A percentile compares a stretch with the other conserved stretches of the same genome.
Evolutionary conservation across 2,113 vertebrate genomes (phyloP).

Genomic region (Pachycephala philippinensis): DNA sequence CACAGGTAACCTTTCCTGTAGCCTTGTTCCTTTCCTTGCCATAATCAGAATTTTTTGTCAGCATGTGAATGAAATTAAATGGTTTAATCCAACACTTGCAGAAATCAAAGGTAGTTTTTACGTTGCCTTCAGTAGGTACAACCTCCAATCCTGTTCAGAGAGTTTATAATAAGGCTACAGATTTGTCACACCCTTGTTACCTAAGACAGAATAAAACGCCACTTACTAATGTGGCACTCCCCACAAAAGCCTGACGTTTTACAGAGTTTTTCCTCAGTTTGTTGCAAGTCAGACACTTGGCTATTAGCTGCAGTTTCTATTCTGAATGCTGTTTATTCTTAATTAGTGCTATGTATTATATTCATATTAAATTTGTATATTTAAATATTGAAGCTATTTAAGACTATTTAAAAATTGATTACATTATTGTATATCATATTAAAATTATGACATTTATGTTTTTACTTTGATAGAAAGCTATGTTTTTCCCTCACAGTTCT

Average conservation of each 20-base stretch:
- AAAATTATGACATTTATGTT: not conserved
- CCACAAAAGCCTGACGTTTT: not conserved
- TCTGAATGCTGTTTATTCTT: not conserved
- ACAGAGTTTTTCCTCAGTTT: not conserved
- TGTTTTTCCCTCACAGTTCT: conserved; percentile 14
- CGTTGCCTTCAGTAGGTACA: not conserved
- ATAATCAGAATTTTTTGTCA: not conserved
- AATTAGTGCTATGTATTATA: not conserved
- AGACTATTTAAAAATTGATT: conserved; percentile 19
- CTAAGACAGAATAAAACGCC: not conserved
- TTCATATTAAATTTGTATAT: not conserved
- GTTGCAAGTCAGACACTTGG: not conserved
- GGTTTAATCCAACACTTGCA: not conserved
- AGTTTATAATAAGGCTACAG: not conserved
- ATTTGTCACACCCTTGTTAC: not conserved
- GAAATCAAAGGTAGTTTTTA: not conserved
- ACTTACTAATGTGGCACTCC: not conserved
- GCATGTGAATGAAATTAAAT: not conserved
- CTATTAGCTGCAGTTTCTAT: not conserved
- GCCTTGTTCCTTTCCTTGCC: not conserved
- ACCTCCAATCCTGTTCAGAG: not conserved
- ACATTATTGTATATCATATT: conserved; percentile 3
- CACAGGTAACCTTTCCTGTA: not conserved
- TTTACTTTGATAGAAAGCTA: conserved; percentile 16
- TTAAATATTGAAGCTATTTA: conserved; percentile 23